phyloP scores from a whole-genome alignment of 35 echinoderm and acorn worm genomes.

The Strongylocentrotus purpuratus region DNA sequence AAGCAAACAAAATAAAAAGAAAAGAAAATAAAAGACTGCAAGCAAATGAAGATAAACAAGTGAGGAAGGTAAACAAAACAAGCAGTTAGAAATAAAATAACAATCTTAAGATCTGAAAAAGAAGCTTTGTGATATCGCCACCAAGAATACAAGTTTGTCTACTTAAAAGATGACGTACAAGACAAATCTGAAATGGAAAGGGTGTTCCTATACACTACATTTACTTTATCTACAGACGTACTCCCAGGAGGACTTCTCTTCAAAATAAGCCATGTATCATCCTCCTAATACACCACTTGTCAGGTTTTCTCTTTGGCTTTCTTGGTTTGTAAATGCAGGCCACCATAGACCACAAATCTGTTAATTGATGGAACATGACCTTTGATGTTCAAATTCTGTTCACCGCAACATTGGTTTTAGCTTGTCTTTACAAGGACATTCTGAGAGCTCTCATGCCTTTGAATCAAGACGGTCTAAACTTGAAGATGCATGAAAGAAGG shows the following conservation, averaged over 20 bases:
- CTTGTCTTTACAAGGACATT: too few species aligned
- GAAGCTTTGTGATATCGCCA: too few species aligned
- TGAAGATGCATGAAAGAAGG: neutral
- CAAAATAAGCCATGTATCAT: neutral
- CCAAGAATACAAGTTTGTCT: neutral
- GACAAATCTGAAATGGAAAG: neutral
- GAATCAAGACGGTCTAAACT: too few species aligned
- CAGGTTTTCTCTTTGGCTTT: neutral
- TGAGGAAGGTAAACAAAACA: neutral
- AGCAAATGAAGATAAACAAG: neutral
- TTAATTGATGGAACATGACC: neutral
- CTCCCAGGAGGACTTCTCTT: neutral
- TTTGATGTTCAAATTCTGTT: neutral
- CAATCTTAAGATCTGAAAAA: too few species aligned
- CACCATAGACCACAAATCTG: neutral
- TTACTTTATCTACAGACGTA: neutral
- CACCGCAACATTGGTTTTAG: neutral
- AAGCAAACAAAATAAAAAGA: conserved; percentile 46
- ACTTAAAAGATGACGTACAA: neutral
- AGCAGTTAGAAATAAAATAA: neutral
- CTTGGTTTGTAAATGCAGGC: neutral
- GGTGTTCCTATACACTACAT: neutral
- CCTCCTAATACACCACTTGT: neutral
- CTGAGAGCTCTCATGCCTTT: too few species aligned
- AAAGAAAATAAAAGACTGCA: neutral